Base-by-base conservation (phyloP, 2,797 vertebrate genomes). In the Natrix natrix region DNA sequence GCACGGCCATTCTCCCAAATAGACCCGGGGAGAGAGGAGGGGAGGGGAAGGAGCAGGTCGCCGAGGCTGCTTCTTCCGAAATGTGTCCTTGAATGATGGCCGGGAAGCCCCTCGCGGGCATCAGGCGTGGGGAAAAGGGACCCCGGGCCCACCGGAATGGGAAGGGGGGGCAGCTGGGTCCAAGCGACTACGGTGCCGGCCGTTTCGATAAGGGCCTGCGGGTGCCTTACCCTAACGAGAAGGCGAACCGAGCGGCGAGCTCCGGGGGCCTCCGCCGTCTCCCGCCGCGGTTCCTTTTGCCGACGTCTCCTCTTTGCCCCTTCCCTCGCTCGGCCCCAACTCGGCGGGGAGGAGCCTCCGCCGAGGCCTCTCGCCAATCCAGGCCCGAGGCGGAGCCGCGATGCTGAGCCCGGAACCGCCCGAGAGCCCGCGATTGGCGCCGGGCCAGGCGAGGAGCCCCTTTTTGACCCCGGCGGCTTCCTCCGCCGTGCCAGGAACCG, bases 311-410 rank as follows among this genome's bases (percentile, higher is more conserved):
- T 14, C n/a, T 66, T n/a, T n/a, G 16, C 87, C 59, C 10, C 92
- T 26, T 57, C 52, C 83, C 89, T 59, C 89, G 74, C 89, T 57
- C 92, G 83, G 74, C 57, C 92, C 86, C 86, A 57, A 37, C 86
- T 43, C 86, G 55, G 89, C 55, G 94, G 95, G 96, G 93, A 28
- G 94, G 93, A 90, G 94, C 90, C 74, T 57, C 90, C 8, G 66
- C 90, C 66, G 90, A 20, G 90, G 90, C 92, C 48, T 24, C 24
- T 57, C 93, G 90, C 96, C 96, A 95, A 95, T 95, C 95, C 92
- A 59, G 37, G 69, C 94, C 93, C 90, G 93, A 93, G 94, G 95
- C 91, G 95, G 95, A 93, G 93, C 93, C 12, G 90, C 89, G 26
- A 16, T 12, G 28, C 11, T 10, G 48, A 59, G 55, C 12, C 43